Conservation (phyloP, 2,888 invertebrate species). For the Gisinianus flammeolus region DNA sequence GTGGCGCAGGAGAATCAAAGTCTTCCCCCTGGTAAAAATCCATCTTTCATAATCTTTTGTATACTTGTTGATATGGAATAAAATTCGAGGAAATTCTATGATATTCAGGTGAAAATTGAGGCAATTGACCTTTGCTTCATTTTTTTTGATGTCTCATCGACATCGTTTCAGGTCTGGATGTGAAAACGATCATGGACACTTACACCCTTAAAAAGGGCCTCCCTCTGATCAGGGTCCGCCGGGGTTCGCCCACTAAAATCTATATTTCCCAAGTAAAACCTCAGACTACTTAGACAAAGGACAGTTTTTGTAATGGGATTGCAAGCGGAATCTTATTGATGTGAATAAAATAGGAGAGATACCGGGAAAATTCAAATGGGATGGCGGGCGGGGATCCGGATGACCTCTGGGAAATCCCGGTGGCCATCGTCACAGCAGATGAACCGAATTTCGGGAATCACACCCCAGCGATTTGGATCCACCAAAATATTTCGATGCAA, state of each 20-base stretch:
- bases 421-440: slow-evolving; percentile 33
- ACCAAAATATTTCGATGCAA: slow-evolving; percentile 14
- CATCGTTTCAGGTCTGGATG: not conserved
- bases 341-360: slow-evolving; percentile 41
- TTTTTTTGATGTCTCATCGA: too few species aligned
- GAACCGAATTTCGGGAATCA: slow-evolving; percentile 31
- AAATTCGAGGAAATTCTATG: too few species aligned
- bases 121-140: too few species aligned
- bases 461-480: slow-evolving; percentile 44
- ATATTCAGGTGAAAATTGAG: too few species aligned
- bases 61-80: too few species aligned
- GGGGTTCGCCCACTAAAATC: slow-evolving; percentile 28
- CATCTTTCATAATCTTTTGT: too few species aligned
- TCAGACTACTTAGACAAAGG: too few species aligned
- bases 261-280: slow-evolving; percentile 55
- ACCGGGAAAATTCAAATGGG: slow-evolving; percentile 9
- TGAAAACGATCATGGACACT: slow-evolving; percentile 57
- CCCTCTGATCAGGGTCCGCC: slow-evolving; percentile 52
- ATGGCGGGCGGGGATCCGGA: not conserved
- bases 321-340: too few species aligned
- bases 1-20: slow-evolving; percentile 31
- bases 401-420: slow-evolving; percentile 41
- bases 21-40: slow-evolving; percentile 44
- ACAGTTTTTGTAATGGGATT: too few species aligned
- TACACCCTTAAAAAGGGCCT: slow-evolving; percentile 56